A percentile compares a stretch with the other conserved stretches of the same genome.
These are phyloP conservation scores for Astropecten irregularis DNA, from an alignment of 53 echinoderm and acorn worm genomes.

Conservation along the genomic window DNA sequence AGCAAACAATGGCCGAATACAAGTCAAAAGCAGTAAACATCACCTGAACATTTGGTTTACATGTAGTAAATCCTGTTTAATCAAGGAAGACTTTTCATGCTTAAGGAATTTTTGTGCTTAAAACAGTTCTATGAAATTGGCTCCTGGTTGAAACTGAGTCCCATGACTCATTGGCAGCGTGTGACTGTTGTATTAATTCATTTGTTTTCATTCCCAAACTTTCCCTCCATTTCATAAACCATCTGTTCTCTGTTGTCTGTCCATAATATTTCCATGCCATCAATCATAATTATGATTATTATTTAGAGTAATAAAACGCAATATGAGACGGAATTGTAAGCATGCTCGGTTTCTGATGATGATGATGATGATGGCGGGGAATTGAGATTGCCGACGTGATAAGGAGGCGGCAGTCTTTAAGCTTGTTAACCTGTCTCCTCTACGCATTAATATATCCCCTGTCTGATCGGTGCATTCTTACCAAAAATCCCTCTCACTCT, in stretches of 20 bases:
- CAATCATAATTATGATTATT: too few species aligned
- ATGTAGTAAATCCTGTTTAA: too few species aligned
- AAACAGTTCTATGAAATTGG: too few species aligned
- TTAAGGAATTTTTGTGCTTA: too few species aligned
- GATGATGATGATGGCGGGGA: not conserved
- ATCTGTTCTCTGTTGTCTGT: not conserved
- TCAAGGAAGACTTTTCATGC: too few species aligned
- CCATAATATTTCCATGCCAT: not conserved
- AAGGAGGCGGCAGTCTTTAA: not conserved
- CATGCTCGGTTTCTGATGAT: not conserved
- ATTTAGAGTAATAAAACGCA: too few species aligned
- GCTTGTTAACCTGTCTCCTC: constrained; percentile 43
- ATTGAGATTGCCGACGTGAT: not conserved
- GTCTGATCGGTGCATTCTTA: not conserved
- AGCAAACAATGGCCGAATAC: too few species aligned
- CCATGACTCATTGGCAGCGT: not conserved
- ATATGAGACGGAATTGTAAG: not conserved
- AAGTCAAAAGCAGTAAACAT: too few species aligned
- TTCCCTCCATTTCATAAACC: not conserved
- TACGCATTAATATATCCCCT: constrained; percentile 16
- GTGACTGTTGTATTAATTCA: not conserved
- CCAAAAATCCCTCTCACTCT: too few species aligned
- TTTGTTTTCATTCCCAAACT: not conserved
- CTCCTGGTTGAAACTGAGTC: too few species aligned
- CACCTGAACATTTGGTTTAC: too few species aligned